Percentiles rank a stretch among this genome's conserved stretches.
Evolutionary conservation across 2,888 invertebrate genomes (phyloP).

Genomic region (Campopleginae sp.): DNA sequence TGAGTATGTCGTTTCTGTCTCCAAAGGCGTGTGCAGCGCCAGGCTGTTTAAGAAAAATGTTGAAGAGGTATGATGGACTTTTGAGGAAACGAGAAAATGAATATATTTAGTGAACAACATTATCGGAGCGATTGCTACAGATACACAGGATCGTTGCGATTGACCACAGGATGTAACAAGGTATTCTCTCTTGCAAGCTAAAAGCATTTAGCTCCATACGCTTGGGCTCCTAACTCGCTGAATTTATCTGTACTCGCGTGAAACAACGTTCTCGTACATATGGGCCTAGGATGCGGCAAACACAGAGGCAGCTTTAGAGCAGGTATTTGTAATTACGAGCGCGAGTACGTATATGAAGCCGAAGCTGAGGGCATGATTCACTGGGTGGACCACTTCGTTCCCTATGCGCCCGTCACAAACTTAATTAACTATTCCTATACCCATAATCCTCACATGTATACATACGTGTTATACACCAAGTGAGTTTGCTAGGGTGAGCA

Average conservation of each 20-base stretch:
- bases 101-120: not conserved
- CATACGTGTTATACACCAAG: conserved; percentile 56
- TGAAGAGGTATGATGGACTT: not conserved
- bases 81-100: not conserved
- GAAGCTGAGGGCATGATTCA: conserved; percentile 75
- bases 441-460: conserved; percentile 74
- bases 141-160: not conserved
- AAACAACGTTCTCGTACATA: conserved; percentile 22
- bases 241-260: conserved; percentile 59
- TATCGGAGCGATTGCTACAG: not conserved
- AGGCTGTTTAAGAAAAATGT: not conserved
- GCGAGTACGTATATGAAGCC: conserved; percentile 67
- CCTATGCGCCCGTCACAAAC: conserved; percentile 77
- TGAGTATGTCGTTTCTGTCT: not conserved
- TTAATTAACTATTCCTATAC: conserved; percentile 80
- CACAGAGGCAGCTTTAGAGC: conserved; percentile 65
- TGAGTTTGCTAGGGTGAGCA: conserved; percentile 17
- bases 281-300: conserved; percentile 17
- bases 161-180: conserved; percentile 18
- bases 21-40: not conserved
- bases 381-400: conserved; percentile 74
- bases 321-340: conserved; percentile 76
- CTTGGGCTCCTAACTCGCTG: conserved; percentile 3
- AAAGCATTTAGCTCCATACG: conserved; percentile 1
- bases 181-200: not conserved